Conservation (phyloP, 2,113 vertebrate species). For the Corythoichthys intestinalis region DNA sequence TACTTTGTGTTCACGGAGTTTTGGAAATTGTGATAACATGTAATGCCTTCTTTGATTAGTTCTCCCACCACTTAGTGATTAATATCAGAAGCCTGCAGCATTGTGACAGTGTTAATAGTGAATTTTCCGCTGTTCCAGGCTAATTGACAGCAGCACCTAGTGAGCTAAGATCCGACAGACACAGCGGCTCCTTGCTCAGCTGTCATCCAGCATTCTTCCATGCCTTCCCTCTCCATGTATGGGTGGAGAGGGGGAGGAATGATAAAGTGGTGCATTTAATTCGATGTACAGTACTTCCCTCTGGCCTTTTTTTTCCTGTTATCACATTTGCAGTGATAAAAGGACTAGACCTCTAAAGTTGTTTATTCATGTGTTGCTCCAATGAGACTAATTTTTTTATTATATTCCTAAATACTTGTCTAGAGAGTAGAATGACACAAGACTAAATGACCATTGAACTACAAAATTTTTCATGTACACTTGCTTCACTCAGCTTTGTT, state of each 20-base stretch:
- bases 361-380: not conserved
- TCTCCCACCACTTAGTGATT: not conserved
- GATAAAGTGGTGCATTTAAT: not conserved
- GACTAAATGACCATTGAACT: not conserved
- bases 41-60: too few species aligned
- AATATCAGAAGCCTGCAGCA: not conserved
- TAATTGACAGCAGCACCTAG: slow-evolving; percentile 3
- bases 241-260: slow-evolving; percentile 27
- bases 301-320: not conserved
- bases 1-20: too few species aligned
- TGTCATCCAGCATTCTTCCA: slow-evolving; percentile 67
- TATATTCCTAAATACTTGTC: not conserved
- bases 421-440: not conserved
- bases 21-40: too few species aligned
- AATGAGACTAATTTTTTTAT: not conserved
- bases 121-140: not conserved
- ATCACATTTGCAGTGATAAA: not conserved
- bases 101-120: not conserved
- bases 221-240: slow-evolving; percentile 59
- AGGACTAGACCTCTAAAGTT: not conserved
- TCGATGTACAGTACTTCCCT: not conserved
- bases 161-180: slow-evolving; percentile 8
- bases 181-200: slow-evolving; percentile 49
- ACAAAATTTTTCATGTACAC: not conserved
- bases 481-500: not conserved